A percentile compares a stretch with the other conserved stretches of the same genome.
Conservation (phyloP, 2,113 vertebrate species). For the Axis porcinus region DNA sequence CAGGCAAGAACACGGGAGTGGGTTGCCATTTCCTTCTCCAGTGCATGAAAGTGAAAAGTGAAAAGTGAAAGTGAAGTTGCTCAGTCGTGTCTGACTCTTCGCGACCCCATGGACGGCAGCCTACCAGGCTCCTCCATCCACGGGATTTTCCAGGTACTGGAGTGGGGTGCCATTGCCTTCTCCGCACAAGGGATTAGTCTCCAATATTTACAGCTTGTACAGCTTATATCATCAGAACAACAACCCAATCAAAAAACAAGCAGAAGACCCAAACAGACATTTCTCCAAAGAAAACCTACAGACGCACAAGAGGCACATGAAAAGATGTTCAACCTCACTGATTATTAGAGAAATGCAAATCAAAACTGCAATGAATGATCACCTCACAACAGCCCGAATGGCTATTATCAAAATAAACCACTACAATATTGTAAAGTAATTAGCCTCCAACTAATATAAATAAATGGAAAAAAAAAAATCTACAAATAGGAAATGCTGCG, state of each 20-base stretch:
- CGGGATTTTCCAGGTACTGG: no score
- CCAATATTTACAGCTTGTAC: background rate
- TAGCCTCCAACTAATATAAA: no score
- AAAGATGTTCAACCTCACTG: background rate
- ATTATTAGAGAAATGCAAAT: background rate
- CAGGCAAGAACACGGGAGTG: no score
- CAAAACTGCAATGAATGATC: background rate
- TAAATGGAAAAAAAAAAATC: background rate
- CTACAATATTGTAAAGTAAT: no score
- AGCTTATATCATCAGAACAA: background rate
- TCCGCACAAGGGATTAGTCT: background rate
- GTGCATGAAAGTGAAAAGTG: no score
- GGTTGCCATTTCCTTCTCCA: no score
- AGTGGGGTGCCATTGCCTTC: no score
- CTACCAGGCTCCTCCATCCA: no score
- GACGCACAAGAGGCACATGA: background rate
- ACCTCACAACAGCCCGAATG: background rate
- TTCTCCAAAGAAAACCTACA: background rate
- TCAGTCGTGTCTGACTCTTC: no score
- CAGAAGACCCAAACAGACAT: background rate
- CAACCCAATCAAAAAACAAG: background rate
- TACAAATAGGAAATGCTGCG: background rate
- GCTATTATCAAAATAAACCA: background rate
- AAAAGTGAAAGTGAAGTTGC: no score
- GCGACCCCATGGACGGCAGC: no score